These are phyloP conservation scores for Apamea epomidion DNA, from an alignment of 2,888 invertebrate genomes.

Conservation along the genomic window DNA sequence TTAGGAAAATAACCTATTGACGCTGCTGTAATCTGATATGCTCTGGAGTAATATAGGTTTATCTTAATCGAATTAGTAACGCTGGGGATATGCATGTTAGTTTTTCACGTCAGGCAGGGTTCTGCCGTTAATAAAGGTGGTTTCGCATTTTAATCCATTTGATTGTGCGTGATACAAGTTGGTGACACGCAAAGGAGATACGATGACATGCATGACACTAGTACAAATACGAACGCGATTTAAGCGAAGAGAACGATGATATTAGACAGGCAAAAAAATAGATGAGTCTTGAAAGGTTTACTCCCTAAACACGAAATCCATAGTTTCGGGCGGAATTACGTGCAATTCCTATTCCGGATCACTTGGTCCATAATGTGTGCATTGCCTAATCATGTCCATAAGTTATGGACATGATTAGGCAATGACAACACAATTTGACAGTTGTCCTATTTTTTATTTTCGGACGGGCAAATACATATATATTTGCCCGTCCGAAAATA, in stretches of 20 bases:
- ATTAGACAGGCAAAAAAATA: neutral
- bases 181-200: neutral
- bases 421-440: too few relatives aligned
- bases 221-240: neutral
- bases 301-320: too few relatives aligned
- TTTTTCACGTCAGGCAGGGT: too few relatives aligned
- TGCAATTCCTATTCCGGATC: too few relatives aligned
- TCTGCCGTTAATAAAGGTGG: neutral
- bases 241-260: neutral
- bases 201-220: neutral
- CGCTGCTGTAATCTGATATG: conserved; percentile 25
- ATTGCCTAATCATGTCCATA: too few relatives aligned
- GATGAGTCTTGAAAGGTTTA: neutral
- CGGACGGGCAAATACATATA: too few relatives aligned
- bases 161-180: neutral
- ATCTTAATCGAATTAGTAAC: conserved; percentile 21
- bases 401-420: too few relatives aligned
- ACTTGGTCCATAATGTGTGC: too few relatives aligned
- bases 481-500: too few relatives aligned
- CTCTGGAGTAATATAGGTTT: neutral
- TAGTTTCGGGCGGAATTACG: too few relatives aligned
- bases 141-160: neutral
- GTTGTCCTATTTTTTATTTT: too few relatives aligned
- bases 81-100: conserved; percentile 4
- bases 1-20: neutral